Conservation (phyloP, 2,797 vertebrate species). For the Nothura maculosa region DNA sequence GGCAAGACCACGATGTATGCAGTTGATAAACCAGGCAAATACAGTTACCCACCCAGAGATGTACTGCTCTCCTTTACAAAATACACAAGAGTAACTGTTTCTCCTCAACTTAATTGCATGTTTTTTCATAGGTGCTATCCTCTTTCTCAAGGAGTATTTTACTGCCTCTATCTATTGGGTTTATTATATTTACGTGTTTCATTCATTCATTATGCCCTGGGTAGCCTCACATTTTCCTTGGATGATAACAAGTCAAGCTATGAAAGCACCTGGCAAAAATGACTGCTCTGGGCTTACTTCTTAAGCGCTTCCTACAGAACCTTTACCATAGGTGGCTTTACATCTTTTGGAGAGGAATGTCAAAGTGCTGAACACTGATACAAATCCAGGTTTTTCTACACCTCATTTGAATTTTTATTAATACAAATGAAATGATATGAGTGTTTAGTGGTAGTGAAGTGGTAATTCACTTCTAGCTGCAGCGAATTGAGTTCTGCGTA, state of each 20-base stretch:
- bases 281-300: background rate
- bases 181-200: constrained; percentile 28
- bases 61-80: background rate
- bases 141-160: constrained; percentile 5
- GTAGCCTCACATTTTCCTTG: constrained; percentile 2
- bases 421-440: background rate
- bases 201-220: constrained; percentile 11
- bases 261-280: background rate
- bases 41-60: background rate
- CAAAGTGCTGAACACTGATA: background rate
- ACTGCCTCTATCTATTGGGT: constrained; percentile 2
- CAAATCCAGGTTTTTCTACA: background rate
- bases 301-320: background rate
- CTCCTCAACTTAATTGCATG: fast-evolving
- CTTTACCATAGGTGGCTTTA: background rate
- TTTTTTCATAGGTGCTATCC: background rate
- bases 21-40: background rate
- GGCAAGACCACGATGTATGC: fast-evolving
- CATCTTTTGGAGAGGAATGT: background rate
- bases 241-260: background rate
- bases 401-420: background rate
- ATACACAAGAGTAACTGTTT: background rate
- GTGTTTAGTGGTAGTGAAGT: background rate
- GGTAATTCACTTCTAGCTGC: background rate
- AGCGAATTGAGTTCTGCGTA: background rate